These are phyloP conservation scores for Calameuta filiformis DNA, from an alignment of 2,888 invertebrate genomes.

Conservation along the genomic window DNA sequence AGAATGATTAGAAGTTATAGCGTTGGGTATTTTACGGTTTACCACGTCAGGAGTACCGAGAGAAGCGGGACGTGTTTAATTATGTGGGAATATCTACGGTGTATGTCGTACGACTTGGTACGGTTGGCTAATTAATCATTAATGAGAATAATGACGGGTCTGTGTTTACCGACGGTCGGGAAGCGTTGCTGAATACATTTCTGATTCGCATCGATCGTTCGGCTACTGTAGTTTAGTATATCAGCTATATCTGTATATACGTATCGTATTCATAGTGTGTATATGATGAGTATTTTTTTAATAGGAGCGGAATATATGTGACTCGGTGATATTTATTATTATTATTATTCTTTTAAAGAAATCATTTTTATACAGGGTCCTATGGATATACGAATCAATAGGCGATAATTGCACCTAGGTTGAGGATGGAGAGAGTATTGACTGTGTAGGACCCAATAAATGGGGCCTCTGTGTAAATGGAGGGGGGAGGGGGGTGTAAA, in stretches of 20 bases:
- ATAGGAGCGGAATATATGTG: neutral
- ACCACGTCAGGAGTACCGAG: neutral
- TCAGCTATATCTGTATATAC: neutral
- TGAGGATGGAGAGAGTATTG: too few relatives aligned
- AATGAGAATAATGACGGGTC: neutral
- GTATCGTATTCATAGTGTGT: neutral
- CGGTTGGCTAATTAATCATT: neutral
- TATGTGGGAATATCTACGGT: neutral
- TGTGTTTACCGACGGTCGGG: neutral
- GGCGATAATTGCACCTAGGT: too few relatives aligned
- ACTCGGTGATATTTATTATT: neutral
- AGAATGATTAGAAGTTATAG: neutral
- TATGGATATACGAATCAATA: too few relatives aligned
- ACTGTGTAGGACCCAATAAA: too few relatives aligned
- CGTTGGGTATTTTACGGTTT: neutral
- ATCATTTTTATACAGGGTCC: neutral
- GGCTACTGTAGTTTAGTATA: neutral
- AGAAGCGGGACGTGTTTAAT: neutral
- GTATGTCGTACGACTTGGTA: neutral
- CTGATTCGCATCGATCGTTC: neutral
- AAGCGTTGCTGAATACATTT: neutral
- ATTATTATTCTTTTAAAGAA: neutral
- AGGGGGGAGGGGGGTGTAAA: too few relatives aligned
- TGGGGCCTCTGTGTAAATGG: too few relatives aligned
- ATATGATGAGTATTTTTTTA: neutral